Conservation (phyloP, 2,113 vertebrate species). For the Lycaon pictus region DNA sequence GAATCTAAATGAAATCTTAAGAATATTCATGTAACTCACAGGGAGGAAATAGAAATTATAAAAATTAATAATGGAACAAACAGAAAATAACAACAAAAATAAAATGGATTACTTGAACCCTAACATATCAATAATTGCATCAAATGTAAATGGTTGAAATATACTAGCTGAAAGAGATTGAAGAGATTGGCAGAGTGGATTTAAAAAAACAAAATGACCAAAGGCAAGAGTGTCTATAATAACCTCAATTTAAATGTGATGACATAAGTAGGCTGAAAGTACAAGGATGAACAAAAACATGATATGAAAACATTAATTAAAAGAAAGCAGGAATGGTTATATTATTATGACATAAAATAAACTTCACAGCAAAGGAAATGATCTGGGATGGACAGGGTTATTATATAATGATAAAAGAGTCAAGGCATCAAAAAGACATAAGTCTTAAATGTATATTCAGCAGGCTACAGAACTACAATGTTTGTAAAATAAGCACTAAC, state of each 20-base stretch:
- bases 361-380: neutral
- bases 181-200: neutral
- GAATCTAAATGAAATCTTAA: neutral
- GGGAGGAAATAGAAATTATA: neutral
- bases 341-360: neutral
- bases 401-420: neutral
- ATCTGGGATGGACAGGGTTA: neutral
- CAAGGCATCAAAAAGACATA: neutral
- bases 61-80: neutral
- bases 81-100: neutral
- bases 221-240: neutral
- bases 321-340: neutral
- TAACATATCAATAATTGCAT: neutral
- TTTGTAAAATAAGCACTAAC: neutral
- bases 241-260: neutral
- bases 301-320: neutral
- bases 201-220: neutral
- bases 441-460: neutral
- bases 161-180: neutral
- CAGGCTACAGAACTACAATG: neutral
- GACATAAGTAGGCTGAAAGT: neutral
- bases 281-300: neutral
- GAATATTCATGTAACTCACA: neutral
- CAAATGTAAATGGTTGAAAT: neutral
- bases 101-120: neutral